Conservation (phyloP, 2,113 vertebrate species). For the Anolis sagrei region DNA sequence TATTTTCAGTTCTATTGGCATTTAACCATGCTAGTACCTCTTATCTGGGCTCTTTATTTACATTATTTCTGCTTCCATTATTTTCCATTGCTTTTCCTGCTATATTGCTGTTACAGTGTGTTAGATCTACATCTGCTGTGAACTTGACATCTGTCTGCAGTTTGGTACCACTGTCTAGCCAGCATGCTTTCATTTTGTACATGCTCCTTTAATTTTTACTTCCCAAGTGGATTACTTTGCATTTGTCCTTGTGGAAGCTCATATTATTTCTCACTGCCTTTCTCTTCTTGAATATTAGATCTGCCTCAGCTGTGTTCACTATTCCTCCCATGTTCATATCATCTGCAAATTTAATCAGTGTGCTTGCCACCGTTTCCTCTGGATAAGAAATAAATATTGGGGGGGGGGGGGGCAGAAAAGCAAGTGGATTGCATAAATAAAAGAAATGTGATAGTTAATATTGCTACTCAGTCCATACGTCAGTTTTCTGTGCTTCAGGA, state of each 20-base stretch:
- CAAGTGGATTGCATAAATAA: conserved; percentile 15
- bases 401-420: not conserved
- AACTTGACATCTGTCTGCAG: conserved; percentile 33
- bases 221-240: conserved; percentile 33
- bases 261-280: conserved; percentile 45
- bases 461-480: not conserved
- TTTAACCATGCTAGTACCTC: not conserved
- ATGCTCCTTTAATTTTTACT: conserved; percentile 42
- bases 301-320: not conserved
- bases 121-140: conserved; percentile 30
- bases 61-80: conserved; percentile 27
- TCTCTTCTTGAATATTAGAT: conserved; percentile 38
- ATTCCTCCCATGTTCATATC: not conserved
- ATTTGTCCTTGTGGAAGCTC: conserved; percentile 45
- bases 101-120: conserved; percentile 14
- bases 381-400: conserved; percentile 14
- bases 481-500: not conserved
- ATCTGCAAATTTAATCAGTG: conserved; percentile 34
- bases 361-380: conserved; percentile 32
- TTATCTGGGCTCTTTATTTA: conserved; percentile 47
- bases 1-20: conserved; percentile 34
- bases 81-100: conserved; percentile 9
- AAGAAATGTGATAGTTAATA: conserved; percentile 19
- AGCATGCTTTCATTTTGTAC: conserved; percentile 27
- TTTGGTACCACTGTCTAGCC: conserved; percentile 22